phyloP scores from a whole-genome alignment of 2,888 invertebrate genomes.

The Taphrorychus bicolor region DNA sequence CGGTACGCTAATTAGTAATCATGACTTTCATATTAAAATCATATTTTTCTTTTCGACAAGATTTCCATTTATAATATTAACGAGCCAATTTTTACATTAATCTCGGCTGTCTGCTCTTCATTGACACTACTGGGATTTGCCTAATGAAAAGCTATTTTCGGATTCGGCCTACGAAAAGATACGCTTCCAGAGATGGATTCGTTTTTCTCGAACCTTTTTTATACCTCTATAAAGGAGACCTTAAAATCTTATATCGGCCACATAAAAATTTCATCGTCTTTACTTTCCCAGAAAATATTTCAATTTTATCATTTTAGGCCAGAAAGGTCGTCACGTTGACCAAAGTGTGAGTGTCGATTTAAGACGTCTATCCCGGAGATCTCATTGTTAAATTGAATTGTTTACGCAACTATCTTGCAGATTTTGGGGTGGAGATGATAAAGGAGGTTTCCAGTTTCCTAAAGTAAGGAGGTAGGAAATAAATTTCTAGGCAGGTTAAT shows the following conservation, averaged over 20 bases:
- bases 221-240: slow-evolving; percentile 15
- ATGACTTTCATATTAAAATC: too few species aligned
- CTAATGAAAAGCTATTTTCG: slow-evolving; percentile 11
- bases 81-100: background rate
- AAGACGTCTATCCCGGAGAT: background rate
- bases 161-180: background rate
- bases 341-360: background rate
- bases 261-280: slow-evolving; percentile 17
- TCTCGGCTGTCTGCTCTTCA: background rate
- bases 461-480: background rate
- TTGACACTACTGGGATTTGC: background rate
- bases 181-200: slow-evolving; percentile 2
- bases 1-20: too few species aligned
- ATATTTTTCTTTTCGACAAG: too few species aligned
- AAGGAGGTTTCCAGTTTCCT: background rate
- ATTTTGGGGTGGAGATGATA: background rate
- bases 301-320: slow-evolving; percentile 2
- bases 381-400: background rate
- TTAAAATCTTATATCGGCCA: slow-evolving; percentile 16
- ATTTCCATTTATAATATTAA: too few species aligned
- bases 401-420: background rate
- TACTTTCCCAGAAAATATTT: slow-evolving; percentile 18
- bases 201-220: slow-evolving; percentile 16
- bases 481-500: background rate
- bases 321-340: background rate